Base-by-base conservation (phyloP, 2,888 invertebrate species). In the Venusia cambrica region DNA sequence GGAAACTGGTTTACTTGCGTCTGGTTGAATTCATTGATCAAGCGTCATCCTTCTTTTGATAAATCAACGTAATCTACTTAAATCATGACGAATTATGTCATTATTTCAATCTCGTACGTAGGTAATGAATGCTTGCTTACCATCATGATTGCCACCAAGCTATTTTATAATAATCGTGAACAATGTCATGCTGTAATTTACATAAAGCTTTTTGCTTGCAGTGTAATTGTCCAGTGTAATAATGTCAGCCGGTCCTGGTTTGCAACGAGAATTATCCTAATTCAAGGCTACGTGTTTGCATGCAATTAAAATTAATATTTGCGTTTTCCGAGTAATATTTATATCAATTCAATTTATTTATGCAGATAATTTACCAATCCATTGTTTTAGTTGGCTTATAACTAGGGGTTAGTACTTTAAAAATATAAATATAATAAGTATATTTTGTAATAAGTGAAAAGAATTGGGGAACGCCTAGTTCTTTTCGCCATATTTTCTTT, bases 191-290 rank as follows among this genome's bases (percentile, higher is more conserved):
- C 57, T 45, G 61, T 53, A 63, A 71, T 73, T 72, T 76, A 69
- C 67, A 69, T 71, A 64, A 21, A 58, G 62, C 65, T 73, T 73
- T 76, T 75, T 74, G 65, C 61, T 37, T 26, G 51, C 47, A 56
- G 52, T 58, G 63, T 73, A 69, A 72, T 73, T 71, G 69, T 69
- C 62, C 61, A 64, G 68, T 65, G 67, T 67, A 63, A 65, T 69
- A 69, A 49, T 45, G 43, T 45, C 38, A 62, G 56, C 48, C 52
- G 48, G 62, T 62, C 59, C 53, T 50, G 51, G 44, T 58, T 54
- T 59, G 52, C 58, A n/a, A 51, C 47, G 51, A 59, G 66, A 72
- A 74, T 73, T 74, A 72, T 71, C 58, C 69, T 72, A 68, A 68
- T 70, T 70, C 69, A 76, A 74, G 74, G 73, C 54, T 57, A 46